phyloP scores from a whole-genome alignment of 2,113 vertebrate genomes.

The Stegostoma tigrinum region DNA sequence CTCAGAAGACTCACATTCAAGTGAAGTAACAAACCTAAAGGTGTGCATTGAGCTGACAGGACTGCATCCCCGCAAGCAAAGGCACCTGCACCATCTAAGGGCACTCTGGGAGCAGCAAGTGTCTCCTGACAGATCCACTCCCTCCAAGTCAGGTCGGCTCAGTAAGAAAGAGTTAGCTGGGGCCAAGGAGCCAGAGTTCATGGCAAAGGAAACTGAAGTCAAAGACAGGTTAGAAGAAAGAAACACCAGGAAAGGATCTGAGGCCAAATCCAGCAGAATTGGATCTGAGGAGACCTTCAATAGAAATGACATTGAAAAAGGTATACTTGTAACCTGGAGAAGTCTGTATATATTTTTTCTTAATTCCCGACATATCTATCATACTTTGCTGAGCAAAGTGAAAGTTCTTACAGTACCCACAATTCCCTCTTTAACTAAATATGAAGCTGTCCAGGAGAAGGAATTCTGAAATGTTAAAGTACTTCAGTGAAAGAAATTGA shows the following conservation, averaged over 20 bases:
- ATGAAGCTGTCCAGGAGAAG: neutral
- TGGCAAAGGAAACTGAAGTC: constrained; percentile 59
- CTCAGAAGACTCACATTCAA: constrained; percentile 72
- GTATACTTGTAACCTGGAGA: constrained; percentile 50
- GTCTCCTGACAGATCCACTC: constrained; percentile 59
- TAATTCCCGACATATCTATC: neutral
- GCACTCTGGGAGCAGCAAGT: constrained; percentile 79
- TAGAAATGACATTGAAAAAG: constrained; percentile 71
- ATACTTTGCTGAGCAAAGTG: neutral
- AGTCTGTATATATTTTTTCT: constrained; percentile 16
- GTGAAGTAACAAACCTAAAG: constrained; percentile 92
- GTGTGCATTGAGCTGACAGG: constrained; percentile 98
- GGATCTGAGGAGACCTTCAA: constrained; percentile 80
- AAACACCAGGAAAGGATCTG: constrained; percentile 70
- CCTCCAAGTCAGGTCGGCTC: constrained; percentile 64
- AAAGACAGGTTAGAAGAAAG: constrained; percentile 70
- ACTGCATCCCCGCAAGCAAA: constrained; percentile 88
- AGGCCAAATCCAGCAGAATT: constrained; percentile 79
- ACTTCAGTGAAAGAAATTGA: neutral
- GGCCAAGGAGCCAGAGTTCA: constrained; percentile 58
- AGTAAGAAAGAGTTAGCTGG: constrained; percentile 70
- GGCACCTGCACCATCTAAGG: constrained; percentile 76
- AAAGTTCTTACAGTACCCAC: neutral
- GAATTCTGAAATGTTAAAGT: neutral
- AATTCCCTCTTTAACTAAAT: neutral